Evolutionary conservation across 2,797 vertebrate species (phyloP).

Genomic region (Poecilia wingei): DNA sequence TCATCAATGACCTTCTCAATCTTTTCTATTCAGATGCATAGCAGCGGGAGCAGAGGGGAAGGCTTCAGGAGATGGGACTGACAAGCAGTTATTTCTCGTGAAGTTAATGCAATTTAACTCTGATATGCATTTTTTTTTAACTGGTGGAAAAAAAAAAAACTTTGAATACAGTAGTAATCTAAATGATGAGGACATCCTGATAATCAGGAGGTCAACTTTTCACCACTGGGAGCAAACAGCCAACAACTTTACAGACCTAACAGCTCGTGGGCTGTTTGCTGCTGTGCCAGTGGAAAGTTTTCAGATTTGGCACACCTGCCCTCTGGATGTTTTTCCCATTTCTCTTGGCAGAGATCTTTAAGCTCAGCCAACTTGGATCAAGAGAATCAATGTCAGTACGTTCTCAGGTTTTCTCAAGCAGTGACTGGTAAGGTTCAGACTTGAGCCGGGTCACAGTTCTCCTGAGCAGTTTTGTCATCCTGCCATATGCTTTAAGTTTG

Average conservation of each 20-base stretch:
- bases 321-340: not conserved
- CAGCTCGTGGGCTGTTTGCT: not conserved
- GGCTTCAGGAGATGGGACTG: not conserved
- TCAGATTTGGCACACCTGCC: not conserved
- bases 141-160: not conserved
- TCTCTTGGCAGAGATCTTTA: not conserved
- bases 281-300: not conserved
- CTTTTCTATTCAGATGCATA: slow-evolving; percentile 13
- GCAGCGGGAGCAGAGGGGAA: slow-evolving; percentile 8
- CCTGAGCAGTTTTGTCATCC: not conserved
- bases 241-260: not conserved
- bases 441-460: not conserved
- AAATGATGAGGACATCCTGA: not conserved
- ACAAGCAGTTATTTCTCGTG: not conserved
- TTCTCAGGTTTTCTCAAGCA: slow-evolving; percentile 1
- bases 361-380: not conserved
- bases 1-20: slow-evolving; percentile 15
- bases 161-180: not conserved
- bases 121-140: not conserved
- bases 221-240: not conserved
- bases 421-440: not conserved
- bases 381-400: not conserved
- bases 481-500: not conserved
- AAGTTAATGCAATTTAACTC: not conserved
- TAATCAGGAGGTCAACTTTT: not conserved